A percentile compares a stretch with the other conserved stretches of the same genome.
These are phyloP conservation scores for Poeciliopsis paucimaculata DNA, from an alignment of 2,797 vertebrate species.

Conservation along the genomic window DNA sequence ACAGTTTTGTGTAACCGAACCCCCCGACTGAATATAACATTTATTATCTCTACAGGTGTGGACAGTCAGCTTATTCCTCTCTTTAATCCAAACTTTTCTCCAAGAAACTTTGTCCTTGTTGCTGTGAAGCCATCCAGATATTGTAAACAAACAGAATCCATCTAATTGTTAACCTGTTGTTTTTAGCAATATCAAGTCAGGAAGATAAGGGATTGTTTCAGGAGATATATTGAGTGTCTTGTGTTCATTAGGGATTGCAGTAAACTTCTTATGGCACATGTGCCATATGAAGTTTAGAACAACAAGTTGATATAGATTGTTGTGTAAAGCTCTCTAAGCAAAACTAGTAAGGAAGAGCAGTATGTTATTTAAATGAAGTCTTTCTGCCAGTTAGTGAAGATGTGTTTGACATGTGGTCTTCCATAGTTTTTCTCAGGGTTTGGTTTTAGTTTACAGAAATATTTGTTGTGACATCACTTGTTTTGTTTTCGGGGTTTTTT, in stretches of 20 bases:
- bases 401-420: not conserved
- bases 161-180: not conserved
- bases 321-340: not conserved
- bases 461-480: not conserved
- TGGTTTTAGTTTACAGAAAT: not conserved
- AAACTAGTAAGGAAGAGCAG: not conserved
- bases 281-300: not conserved
- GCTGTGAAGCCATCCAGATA: constrained; percentile 76
- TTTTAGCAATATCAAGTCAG: constrained; percentile 4
- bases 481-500: not conserved
- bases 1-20: not conserved
- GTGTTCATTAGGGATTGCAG: not conserved
- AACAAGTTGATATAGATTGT: not conserved
- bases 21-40: not conserved
- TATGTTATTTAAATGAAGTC: not conserved
- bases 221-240: not conserved
- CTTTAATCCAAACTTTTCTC: constrained; percentile 89
- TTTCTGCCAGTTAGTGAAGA: not conserved
- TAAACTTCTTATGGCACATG: not conserved
- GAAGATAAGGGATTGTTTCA: not conserved
- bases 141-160: not conserved
- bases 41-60: constrained; percentile 79
- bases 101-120: constrained; percentile 92
- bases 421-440: not conserved
- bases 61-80: constrained; percentile 87